phyloP scores from a whole-genome alignment of 2,797 vertebrate genomes.

The Sebastes minor region DNA sequence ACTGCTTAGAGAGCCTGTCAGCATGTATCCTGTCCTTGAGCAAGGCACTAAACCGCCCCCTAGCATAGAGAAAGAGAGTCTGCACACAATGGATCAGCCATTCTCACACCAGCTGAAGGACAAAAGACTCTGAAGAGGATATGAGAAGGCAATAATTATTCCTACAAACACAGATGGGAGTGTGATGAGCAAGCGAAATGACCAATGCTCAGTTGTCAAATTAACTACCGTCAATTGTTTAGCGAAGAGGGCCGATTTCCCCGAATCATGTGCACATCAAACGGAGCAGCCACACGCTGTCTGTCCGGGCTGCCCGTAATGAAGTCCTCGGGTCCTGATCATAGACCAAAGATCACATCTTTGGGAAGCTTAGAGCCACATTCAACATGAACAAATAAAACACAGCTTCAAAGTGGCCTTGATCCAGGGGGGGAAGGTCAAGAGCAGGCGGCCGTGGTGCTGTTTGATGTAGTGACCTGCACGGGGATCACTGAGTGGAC shows the following conservation, averaged over 20 bases:
- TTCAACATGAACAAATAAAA: constrained; percentile 23
- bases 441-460: constrained; percentile 53
- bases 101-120: constrained; percentile 16
- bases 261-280: constrained; percentile 46
- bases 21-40: neutral
- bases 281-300: constrained; percentile 14
- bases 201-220: constrained; percentile 47
- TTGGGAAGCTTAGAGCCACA: constrained; percentile 10
- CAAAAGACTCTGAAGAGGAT: constrained; percentile 43
- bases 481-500: constrained; percentile 44
- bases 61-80: neutral
- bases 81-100: constrained; percentile 16
- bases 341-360: constrained; percentile 29
- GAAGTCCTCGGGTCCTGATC: constrained; percentile 14
- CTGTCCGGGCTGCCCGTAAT: neutral
- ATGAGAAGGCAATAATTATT: constrained; percentile 48
- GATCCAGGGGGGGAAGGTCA: constrained; percentile 68
- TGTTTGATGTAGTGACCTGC: constrained; percentile 76
- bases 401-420: constrained; percentile 73
- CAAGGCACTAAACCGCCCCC: neutral
- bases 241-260: constrained; percentile 14
- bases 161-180: constrained; percentile 36
- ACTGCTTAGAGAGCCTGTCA: neutral
- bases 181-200: constrained; percentile 54
- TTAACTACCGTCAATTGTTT: constrained; percentile 47